Evolutionary conservation across 2,113 vertebrate species (phyloP).

Genomic region (Cyanoliseus patagonus): DNA sequence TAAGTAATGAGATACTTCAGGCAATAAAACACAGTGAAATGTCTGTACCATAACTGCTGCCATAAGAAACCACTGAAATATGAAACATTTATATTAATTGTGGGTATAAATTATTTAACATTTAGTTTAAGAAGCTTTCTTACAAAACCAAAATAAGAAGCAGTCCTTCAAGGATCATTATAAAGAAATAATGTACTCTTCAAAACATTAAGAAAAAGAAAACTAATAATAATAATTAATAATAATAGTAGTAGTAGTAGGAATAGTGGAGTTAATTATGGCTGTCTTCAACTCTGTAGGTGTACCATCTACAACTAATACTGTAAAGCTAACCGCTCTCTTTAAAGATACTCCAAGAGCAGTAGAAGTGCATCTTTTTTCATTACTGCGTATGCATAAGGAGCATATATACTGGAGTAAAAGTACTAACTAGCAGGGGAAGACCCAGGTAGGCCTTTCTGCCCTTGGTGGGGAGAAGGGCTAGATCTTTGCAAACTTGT

Average conservation of each 20-base stretch:
- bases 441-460: background rate
- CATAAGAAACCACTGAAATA: background rate
- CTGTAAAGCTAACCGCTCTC: background rate
- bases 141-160: background rate
- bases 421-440: accelerated
- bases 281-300: background rate
- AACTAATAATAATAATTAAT: background rate
- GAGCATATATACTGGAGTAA: background rate
- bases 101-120: background rate
- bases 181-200: background rate
- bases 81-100: background rate
- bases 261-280: background rate
- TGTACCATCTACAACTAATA: background rate
- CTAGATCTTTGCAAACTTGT: background rate
- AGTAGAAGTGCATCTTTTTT: background rate
- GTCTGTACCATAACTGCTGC: background rate
- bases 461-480: background rate
- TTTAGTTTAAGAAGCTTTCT: background rate
- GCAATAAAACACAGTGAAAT: background rate
- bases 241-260: background rate
- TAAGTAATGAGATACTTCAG: background rate
- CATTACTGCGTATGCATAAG: background rate
- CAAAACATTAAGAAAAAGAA: background rate
- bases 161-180: background rate
- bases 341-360: background rate